A percentile compares a stretch with the other conserved stretches of the same genome.
Conservation (phyloP, 2,888 invertebrate genomes). For the Geotrupes spiniger region DNA sequence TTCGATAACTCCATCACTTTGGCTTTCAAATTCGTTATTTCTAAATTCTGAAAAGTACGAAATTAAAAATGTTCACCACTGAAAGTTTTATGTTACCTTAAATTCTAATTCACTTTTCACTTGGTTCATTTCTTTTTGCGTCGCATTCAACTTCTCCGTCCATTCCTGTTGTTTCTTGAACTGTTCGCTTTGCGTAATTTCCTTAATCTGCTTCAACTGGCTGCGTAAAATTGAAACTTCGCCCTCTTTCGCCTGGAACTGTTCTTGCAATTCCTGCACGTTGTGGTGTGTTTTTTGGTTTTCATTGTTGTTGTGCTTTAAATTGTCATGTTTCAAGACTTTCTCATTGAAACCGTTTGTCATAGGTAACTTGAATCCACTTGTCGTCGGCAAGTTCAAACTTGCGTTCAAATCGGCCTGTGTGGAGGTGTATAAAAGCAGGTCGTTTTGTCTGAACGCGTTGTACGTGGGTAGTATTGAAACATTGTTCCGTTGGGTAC, state of each 20-base stretch:
- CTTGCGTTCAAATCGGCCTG: constrained; percentile 15
- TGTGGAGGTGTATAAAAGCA: constrained; percentile 27
- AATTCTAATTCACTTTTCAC: constrained; percentile 57
- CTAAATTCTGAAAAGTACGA: constrained; percentile 53
- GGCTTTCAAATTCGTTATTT: constrained; percentile 58
- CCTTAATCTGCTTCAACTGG: constrained; percentile 54
- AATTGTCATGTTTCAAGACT: not conserved
- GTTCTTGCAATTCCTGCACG: constrained; percentile 43
- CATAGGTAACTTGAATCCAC: not conserved
- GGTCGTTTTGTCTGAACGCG: constrained; percentile 31
- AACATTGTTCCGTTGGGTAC: constrained; percentile 23
- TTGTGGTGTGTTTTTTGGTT: constrained; percentile 27
- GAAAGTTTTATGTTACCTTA: constrained; percentile 41
- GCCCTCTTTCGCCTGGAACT: constrained; percentile 57
- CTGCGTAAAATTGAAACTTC: constrained; percentile 57
- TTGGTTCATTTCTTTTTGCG: constrained; percentile 50
- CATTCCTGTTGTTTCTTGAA: constrained; percentile 52
- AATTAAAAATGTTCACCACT: constrained; percentile 6
- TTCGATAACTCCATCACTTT: constrained; percentile 41
- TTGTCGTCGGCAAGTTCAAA: not conserved
- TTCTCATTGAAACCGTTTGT: not conserved
- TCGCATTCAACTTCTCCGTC: constrained; percentile 51
- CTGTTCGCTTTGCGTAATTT: constrained; percentile 50
- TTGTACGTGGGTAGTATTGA: constrained; percentile 35
- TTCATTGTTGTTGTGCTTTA: not conserved